Percentiles rank a stretch among this genome's conserved stretches.
phyloP scores from a whole-genome alignment of 1,140 invertebrate species.

The Drosophila pandora region DNA sequence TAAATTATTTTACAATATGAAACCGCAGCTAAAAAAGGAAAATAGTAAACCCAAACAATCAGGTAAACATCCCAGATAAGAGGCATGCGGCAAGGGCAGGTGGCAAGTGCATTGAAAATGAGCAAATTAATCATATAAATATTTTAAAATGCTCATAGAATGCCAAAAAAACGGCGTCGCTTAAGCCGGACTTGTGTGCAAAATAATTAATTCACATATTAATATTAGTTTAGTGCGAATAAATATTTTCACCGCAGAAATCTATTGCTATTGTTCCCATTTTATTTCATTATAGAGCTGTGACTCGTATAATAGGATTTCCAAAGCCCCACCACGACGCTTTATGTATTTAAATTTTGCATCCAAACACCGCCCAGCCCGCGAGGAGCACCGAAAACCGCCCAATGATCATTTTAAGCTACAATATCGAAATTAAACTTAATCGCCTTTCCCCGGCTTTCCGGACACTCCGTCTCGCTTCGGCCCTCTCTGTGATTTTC shows the following conservation, averaged over 20 bases:
- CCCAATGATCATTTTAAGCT: conserved; percentile 16
- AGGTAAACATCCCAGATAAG: conserved; percentile 27
- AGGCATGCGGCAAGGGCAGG: background rate
- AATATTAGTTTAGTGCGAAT: conserved; percentile 40
- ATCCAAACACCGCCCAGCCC: background rate
- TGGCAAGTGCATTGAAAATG: conserved; percentile 19
- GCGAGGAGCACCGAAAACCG: background rate
- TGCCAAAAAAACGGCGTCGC: conserved; percentile 9
- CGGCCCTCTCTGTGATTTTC: background rate
- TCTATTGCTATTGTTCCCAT: conserved; percentile 14
- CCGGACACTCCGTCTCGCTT: background rate
- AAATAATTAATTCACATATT: conserved; percentile 64
- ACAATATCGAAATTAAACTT: conserved; percentile 30
- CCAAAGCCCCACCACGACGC: conserved; percentile 13
- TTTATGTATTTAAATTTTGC: conserved; percentile 18
- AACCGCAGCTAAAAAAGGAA: conserved; percentile 30
- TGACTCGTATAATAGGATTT: conserved; percentile 50
- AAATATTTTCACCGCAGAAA: conserved; percentile 15
- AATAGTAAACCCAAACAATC: conserved; percentile 10
- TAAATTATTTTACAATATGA: conserved; percentile 59
- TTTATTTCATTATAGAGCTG: conserved; percentile 52
- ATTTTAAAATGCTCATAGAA: conserved; percentile 57
- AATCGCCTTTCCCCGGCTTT: conserved; percentile 1
- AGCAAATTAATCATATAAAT: conserved; percentile 58
- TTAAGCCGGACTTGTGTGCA: conserved; percentile 41